phyloP scores from a whole-genome alignment of 37 sponge, comb jelly and placozoan species.

The Halichondria panicea region DNA sequence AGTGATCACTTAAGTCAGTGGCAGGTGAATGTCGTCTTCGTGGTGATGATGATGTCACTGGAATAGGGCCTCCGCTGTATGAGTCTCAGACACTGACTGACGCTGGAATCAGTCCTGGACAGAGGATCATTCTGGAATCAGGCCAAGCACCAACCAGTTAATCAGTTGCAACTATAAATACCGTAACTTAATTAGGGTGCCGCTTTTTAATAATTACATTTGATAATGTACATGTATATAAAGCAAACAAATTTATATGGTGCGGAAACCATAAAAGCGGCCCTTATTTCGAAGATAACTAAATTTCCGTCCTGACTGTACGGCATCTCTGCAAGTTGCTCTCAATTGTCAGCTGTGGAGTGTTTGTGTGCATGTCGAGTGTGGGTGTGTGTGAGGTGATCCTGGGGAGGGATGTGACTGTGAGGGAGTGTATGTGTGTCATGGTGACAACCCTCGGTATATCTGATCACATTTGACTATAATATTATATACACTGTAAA shows the following conservation, averaged over 20 bases:
- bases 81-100: conserved; percentile 61
- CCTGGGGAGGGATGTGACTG: conserved; percentile 19
- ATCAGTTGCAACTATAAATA: too few species aligned
- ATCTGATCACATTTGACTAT: not conserved
- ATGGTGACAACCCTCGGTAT: conserved; percentile 34
- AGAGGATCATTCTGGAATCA: conserved; percentile 63
- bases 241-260: too few species aligned
- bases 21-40: conserved; percentile 57
- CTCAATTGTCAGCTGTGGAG: too few species aligned
- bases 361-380: not conserved
- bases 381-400: conserved; percentile 23
- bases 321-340: too few species aligned
- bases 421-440: conserved; percentile 40
- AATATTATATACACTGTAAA: too few species aligned
- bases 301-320: too few species aligned
- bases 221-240: too few species aligned
- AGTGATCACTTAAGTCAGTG: not conserved
- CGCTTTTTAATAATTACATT: too few species aligned
- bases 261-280: too few species aligned
- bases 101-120: conserved; percentile 43
- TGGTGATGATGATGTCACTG: conserved; percentile 49
- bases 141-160: conserved; percentile 49
- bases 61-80: conserved; percentile 74
- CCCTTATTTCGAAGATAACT: too few species aligned
- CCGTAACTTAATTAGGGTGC: conserved; percentile 27